Evolutionary conservation across 37 sponge, comb jelly and placozoan genomes (phyloP).

Genomic region (Dysidea cf. avara): DNA sequence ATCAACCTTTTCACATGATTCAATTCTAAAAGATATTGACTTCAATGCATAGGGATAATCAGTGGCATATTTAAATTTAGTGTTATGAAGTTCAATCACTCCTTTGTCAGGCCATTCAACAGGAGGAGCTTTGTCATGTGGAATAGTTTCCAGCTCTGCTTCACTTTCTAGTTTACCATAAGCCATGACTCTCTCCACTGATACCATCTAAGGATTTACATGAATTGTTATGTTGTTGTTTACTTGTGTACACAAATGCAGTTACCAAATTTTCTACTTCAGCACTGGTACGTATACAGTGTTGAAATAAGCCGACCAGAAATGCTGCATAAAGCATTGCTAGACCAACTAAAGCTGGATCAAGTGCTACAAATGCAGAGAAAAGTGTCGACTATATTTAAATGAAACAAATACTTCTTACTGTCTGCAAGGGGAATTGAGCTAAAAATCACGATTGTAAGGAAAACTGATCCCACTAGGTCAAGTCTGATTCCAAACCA

Average conservation of each 20-base stretch:
- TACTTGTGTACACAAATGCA: no score
- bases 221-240: no score
- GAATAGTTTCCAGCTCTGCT: constrained; percentile 42
- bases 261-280: constrained; percentile 78
- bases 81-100: constrained; percentile 31
- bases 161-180: constrained; percentile 57
- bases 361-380: constrained; percentile 11
- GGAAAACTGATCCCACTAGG: constrained; percentile 37
- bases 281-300: constrained; percentile 68
- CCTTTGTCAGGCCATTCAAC: constrained; percentile 72
- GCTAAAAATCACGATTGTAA: constrained; percentile 46
- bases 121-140: constrained; percentile 33
- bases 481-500: constrained; percentile 83
- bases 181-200: constrained; percentile 70
- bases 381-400: no score
- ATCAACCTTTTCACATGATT: constrained; percentile 66
- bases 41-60: constrained; percentile 57
- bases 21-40: constrained; percentile 39
- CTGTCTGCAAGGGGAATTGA: constrained; percentile 19
- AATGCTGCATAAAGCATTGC: constrained; percentile 62
- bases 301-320: constrained; percentile 74
- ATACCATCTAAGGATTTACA: constrained; percentile 59
- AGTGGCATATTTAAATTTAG: constrained; percentile 41
- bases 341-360: constrained; percentile 58
- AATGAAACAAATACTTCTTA: no score